phyloP scores from a whole-genome alignment of 2,888 invertebrate genomes.

The Polylopha cassiicola region DNA sequence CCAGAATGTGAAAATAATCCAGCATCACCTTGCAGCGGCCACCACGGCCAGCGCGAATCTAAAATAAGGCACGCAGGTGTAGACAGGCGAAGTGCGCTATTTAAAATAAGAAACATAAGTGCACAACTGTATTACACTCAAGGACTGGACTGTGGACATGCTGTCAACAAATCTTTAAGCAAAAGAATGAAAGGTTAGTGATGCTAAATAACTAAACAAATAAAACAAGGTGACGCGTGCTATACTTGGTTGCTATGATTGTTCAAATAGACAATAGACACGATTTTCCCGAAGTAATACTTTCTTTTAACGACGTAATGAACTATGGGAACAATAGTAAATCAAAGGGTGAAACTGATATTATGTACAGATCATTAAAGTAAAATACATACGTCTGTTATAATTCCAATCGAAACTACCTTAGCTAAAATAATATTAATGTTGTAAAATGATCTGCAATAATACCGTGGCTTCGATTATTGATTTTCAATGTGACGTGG shows the following conservation, averaged over 20 bases:
- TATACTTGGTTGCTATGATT: conserved; percentile 28
- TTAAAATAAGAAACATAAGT: conserved; percentile 37
- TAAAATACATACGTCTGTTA: conserved; percentile 8
- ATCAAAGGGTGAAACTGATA: conserved; percentile 19
- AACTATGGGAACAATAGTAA: conserved; percentile 12
- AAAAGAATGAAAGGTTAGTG: conserved; percentile 38
- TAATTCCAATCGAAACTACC: too few relatives aligned
- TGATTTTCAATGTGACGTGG: not conserved
- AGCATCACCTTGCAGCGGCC: conserved; percentile 63
- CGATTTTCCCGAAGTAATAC: conserved; percentile 29
- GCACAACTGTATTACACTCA: too few relatives aligned
- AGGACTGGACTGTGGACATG: conserved; percentile 23
- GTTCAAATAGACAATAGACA: conserved; percentile 21
- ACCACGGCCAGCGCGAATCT: conserved; percentile 59
- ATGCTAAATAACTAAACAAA: conserved; percentile 35
- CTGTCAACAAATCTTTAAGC: conserved; percentile 38
- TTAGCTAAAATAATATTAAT: conserved; percentile 5
- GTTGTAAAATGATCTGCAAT: conserved; percentile 4
- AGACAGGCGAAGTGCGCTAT: conserved; percentile 44
- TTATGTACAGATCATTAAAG: conserved; percentile 9
- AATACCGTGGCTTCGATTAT: conserved; percentile 11
- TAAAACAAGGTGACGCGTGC: conserved; percentile 31
- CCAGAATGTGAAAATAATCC: conserved; percentile 73
- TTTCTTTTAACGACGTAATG: conserved; percentile 30
- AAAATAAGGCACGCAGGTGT: conserved; percentile 71